Evolutionary conservation across 2,888 invertebrate species (phyloP).

Genomic region (Andrena camellia): DNA sequence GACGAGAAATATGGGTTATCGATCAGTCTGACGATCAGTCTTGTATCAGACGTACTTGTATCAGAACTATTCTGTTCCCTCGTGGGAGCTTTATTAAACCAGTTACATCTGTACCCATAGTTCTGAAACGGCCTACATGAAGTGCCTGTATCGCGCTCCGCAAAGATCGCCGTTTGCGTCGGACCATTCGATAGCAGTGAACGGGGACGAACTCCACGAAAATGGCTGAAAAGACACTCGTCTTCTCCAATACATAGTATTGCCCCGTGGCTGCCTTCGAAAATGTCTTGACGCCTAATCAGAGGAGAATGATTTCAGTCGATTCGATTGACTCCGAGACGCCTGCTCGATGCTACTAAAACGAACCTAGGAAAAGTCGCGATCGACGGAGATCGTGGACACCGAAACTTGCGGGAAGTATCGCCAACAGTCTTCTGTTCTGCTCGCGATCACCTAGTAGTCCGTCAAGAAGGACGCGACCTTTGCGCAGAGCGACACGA

Average conservation of each 20-base stretch:
- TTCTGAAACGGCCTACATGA: not conserved
- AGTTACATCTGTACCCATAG: not conserved
- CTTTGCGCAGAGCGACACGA: constrained; percentile 20
- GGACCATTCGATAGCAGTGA: not conserved
- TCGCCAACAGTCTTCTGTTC: constrained; percentile 21
- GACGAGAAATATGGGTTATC: not conserved
- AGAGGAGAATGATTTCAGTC: constrained; percentile 1
- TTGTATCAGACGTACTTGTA: not conserved
- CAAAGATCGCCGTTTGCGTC: not conserved
- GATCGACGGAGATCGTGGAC: not conserved
- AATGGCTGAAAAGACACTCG: not conserved
- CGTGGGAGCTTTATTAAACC: not conserved
- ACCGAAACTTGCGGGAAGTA: not conserved
- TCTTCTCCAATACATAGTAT: not conserved
- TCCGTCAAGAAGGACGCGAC: constrained; percentile 1
- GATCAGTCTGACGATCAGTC: not conserved
- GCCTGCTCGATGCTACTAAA: too few species aligned
- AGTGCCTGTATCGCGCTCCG: constrained; percentile 4
- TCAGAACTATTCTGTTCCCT: not conserved
- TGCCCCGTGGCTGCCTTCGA: not conserved
- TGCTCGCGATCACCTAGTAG: not conserved
- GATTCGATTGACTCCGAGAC: not conserved
- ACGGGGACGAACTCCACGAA: not conserved
- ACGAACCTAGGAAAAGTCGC: not conserved
- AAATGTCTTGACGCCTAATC: not conserved